Base-by-base conservation (phyloP, 2,797 vertebrate genomes). In the Myiotriccus ornatus region DNA sequence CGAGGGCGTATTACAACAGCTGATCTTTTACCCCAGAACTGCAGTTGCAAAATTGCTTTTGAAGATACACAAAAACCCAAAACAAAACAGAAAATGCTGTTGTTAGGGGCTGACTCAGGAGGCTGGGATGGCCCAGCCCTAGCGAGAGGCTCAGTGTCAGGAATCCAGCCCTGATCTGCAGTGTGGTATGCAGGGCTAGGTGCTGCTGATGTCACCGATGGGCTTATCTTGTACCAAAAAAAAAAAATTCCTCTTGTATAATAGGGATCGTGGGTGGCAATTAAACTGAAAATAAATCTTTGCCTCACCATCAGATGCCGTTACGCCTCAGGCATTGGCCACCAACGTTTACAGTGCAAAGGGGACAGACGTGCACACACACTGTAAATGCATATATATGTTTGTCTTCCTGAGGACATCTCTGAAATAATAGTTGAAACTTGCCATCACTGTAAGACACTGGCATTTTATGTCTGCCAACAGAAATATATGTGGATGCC, bases 81-180 rank as follows among this genome's bases (percentile, higher is more conserved):
- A 95, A 96, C 94, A 95, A 95, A 96, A 5, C 95, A 92, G 89
- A 60, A 95, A 94, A 89, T 67, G 70, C 93, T 75, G 92, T 94
- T 93, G 94, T 95, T 95, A 95, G 95, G 93, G 94, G 87, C 93
- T 93, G 94, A 95, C 82, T 95, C 94, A 94, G 92, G 92, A 95
- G 90, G 84, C 70, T 62, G n/a, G 74, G 14, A 28, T 55, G 75
- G 92, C 92, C 92, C 93, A 94, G 28, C 92, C 87, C 94, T 85
- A 21, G 64, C 0, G 63, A 92, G 88, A 95, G 90, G 88, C 94
- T 93, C 65, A 5, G 70, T 0, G 59, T 84, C 43, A 94, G 95
- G 93, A 95, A 94, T 94, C 89, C 95, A 80, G 95, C 73, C 39
- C 73, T 19, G 59, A 14, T 63, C n/a, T 1, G 3, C 55, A 30